These are phyloP conservation scores for Xestobium rufovillosum DNA, from an alignment of 2,888 invertebrate genomes.

Conservation along the genomic window DNA sequence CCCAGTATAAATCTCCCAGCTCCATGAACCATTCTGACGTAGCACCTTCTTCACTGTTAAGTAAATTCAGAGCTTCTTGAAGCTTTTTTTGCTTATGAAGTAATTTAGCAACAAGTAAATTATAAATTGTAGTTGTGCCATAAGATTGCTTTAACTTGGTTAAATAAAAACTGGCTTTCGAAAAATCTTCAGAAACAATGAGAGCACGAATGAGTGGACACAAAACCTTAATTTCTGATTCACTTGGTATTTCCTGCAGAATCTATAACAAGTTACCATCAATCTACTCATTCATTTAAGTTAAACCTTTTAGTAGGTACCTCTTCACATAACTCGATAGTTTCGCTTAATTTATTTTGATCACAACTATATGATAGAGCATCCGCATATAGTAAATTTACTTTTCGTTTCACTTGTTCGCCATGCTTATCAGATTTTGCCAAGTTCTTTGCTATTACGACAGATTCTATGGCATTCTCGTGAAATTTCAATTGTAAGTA, in stretches of 20 bases:
- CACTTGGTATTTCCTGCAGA: conserved; percentile 30
- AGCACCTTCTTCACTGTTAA: conserved; percentile 38
- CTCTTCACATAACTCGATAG: conserved; percentile 35
- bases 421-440: conserved; percentile 34
- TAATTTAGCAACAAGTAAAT: conserved; percentile 47
- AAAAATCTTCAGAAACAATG: conserved; percentile 40
- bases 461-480: conserved; percentile 43
- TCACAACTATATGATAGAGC: background rate
- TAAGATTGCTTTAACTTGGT: conserved; percentile 33
- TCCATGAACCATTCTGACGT: conserved; percentile 50
- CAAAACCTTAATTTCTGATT: conserved; percentile 22
- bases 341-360: background rate
- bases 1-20: conserved; percentile 55
- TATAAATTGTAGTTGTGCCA: conserved; percentile 26
- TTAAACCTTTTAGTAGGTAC: too few relatives aligned
- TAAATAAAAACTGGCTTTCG: conserved; percentile 37
- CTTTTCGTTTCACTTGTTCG: background rate
- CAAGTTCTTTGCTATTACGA: conserved; percentile 15
- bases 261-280: too few relatives aligned
- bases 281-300: too few relatives aligned
- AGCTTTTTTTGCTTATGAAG: conserved; percentile 47
- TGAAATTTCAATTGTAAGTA: conserved; percentile 47
- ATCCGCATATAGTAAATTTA: background rate
- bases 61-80: conserved; percentile 48
- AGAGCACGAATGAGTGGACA: conserved; percentile 34